Percentiles rank a stretch among this genome's conserved stretches.
Conservation (phyloP, 2,797 vertebrate species). For the Liasis olivaceus region DNA sequence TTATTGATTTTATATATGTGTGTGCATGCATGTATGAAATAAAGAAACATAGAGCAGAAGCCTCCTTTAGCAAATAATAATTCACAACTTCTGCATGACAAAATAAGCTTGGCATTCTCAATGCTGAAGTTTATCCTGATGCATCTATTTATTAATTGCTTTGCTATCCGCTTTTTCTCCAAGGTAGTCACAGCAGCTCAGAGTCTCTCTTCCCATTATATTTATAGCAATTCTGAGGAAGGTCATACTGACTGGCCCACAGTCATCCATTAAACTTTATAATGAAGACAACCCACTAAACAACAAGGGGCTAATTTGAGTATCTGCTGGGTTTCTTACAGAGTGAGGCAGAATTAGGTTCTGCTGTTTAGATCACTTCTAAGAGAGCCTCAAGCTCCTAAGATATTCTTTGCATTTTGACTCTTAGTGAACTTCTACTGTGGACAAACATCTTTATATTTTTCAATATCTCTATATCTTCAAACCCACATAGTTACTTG, state of each 20-base stretch:
- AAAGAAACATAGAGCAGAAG: not conserved
- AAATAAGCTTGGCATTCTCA: not conserved
- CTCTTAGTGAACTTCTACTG: not conserved
- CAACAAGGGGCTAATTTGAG: not conserved
- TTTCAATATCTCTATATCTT: not conserved
- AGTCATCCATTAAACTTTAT: not conserved
- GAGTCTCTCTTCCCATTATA: not conserved
- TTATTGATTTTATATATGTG: not conserved
- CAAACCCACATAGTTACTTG: no score
- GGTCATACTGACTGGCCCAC: not conserved
- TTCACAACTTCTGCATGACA: not conserved
- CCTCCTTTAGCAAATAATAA: not conserved
- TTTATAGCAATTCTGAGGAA: not conserved
- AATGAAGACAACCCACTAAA: not conserved
- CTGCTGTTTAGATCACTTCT: not conserved
- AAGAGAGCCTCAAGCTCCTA: not conserved
- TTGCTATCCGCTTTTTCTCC: not conserved
- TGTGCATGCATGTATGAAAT: not conserved
- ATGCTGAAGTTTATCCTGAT: not conserved
- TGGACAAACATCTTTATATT: not conserved
- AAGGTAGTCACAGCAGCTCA: not conserved
- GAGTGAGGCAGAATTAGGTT: not conserved
- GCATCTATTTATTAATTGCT: not conserved
- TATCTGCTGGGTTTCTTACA: not conserved
- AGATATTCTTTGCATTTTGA: not conserved